Evolutionary conservation across 2,113 vertebrate species (phyloP), one percentile per base, ranked within the genome.

Genomic region (Thalassarche chlororhynchos): DNA sequence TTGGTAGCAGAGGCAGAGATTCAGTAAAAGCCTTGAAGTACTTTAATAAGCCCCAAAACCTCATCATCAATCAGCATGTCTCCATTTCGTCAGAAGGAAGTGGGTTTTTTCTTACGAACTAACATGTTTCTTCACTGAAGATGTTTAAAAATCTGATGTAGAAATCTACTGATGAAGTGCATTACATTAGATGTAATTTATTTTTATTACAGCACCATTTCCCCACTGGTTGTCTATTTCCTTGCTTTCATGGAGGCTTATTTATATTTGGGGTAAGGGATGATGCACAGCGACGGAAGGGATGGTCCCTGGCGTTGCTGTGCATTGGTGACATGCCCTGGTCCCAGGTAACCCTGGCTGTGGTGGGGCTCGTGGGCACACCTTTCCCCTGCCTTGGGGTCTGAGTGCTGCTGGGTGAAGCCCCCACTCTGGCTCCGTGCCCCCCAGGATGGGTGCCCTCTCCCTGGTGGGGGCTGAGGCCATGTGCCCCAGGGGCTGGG

Each of bases 61-160:
- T 91, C 34, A 34, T 54, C 0, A 0, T 69, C 72, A 57, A 44
- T 64, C 19, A 46, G 3, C 5, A 12, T 34, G 26, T 29, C 40
- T 87, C 8, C 21, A 61, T 80, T 74, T 69, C 66, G 52, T 61
- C 49, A 49, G 49, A 89, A 65, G 5, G 28, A 92, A 95, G 38
- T 29, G 5, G 0, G 0, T 36, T 82, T 84, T 65, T 86, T 78
- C 64, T 81, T 54, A 29, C 0, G 12, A 89, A 55, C 10, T 4
- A 46, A 64, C 2, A 29, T 5, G 4, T 83, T 85, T 88, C 5
- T 85, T 68, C 26, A 25, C 19, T 66, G 60, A 86, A 69, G 26
- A 46, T 64, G 28, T 52, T 88, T 57, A 86, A 82, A 87, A 83
- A 51, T 18, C 28, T 46, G 29, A 68, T 58, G 34, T 31, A 23